phyloP scores from a whole-genome alignment of 1,140 invertebrate genomes.

The Drosophila parabipectinata region DNA sequence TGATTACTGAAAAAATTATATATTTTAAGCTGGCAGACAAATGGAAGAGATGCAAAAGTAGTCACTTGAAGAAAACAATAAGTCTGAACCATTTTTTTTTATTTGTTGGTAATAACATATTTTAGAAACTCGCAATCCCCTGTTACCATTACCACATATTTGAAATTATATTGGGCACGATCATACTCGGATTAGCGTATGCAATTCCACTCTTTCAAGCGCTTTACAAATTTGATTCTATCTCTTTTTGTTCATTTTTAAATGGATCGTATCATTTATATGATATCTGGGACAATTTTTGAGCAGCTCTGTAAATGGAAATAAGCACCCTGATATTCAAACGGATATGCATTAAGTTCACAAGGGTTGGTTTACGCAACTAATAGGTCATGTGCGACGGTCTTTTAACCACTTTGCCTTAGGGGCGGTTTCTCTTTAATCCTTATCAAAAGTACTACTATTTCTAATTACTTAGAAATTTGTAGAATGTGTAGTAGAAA shows the following conservation, averaged over 20 bases:
- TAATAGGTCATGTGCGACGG: conserved; percentile 30
- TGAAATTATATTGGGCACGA: neutral
- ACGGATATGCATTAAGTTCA: conserved; percentile 17
- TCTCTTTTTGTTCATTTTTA: conserved; percentile 19
- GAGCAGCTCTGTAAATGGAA: conserved; percentile 32
- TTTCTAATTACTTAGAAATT: conserved; percentile 61
- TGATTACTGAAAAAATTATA: too few relatives aligned
- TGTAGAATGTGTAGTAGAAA: conserved; percentile 43
- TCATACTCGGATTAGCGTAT: neutral
- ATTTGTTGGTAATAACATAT: too few relatives aligned
- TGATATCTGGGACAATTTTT: conserved; percentile 46
- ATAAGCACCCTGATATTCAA: conserved; percentile 5
- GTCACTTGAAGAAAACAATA: too few relatives aligned
- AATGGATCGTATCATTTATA: conserved; percentile 57
- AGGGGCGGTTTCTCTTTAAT: conserved; percentile 42
- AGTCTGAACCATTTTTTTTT: too few relatives aligned
- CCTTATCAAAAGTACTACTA: conserved; percentile 40
- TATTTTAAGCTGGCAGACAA: too few relatives aligned
- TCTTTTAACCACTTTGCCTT: conserved; percentile 36
- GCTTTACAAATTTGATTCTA: neutral
- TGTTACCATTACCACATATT: too few relatives aligned
- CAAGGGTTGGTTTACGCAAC: conserved; percentile 48
- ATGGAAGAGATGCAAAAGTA: too few relatives aligned
- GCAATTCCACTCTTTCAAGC: neutral
- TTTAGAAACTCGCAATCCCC: too few relatives aligned